Conservation (phyloP, 2,113 vertebrate genomes). For the Climacteris rufus region DNA sequence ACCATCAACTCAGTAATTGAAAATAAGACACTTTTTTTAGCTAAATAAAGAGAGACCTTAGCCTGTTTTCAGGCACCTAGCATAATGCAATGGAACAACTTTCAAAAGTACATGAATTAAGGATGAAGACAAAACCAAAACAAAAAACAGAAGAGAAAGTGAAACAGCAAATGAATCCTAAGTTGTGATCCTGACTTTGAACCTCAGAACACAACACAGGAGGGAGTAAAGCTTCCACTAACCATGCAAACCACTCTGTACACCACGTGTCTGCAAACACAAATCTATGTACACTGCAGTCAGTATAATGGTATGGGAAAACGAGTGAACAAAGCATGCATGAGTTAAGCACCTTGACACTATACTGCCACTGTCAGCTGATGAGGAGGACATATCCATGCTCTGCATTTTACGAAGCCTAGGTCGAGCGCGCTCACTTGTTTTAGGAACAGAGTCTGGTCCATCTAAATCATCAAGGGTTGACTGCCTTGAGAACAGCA, state of each 20-base stretch:
- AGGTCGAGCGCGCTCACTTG: conserved; percentile 94
- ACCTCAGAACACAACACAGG: not conserved
- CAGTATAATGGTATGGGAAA: conserved; percentile 14
- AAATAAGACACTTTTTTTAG: not conserved
- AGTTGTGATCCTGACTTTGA: not conserved
- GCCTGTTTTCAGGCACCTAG: not conserved
- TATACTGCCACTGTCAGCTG: conserved; percentile 91
- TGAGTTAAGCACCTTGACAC: conserved; percentile 89
- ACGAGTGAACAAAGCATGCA: conserved; percentile 75
- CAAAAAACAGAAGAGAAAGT: not conserved
- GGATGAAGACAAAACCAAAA: not conserved
- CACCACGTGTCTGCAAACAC: not conserved
- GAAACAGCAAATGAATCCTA: not conserved
- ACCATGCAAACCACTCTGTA: not conserved
- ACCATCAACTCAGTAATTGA: not conserved
- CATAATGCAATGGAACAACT: not conserved
- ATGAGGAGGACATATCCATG: conserved; percentile 93
- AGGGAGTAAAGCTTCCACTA: not conserved
- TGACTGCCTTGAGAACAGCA: conserved; percentile 95
- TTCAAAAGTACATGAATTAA: not conserved
- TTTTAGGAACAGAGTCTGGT: conserved; percentile 92
- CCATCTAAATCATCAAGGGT: conserved; percentile 97
- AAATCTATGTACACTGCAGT: not conserved
- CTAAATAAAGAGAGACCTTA: not conserved
- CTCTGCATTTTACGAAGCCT: conserved; percentile 93